Evolutionary conservation across 1,140 invertebrate species (phyloP).

Genomic region (Helicoverpa armigera): DNA sequence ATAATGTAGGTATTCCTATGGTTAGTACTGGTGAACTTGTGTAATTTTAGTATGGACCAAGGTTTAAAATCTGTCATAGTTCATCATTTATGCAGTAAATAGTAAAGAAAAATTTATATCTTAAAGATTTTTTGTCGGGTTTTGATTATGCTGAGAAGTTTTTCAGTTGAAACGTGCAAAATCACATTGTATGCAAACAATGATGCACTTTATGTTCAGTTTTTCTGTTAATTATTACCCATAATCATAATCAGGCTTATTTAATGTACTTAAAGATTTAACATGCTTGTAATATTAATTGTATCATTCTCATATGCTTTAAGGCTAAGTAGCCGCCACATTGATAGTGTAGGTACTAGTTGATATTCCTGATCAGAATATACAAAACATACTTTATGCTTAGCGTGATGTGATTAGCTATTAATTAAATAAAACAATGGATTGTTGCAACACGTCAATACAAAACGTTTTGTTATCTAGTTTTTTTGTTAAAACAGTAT

Average conservation of each 20-base stretch:
- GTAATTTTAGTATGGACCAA: too few species aligned
- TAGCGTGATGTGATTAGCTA: conserved; percentile 37
- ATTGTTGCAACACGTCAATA: conserved; percentile 26
- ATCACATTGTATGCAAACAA: neutral
- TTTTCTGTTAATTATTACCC: too few species aligned
- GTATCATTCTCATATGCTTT: neutral
- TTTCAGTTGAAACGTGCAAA: neutral
- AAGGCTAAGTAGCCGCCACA: conserved; percentile 16
- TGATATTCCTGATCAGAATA: conserved; percentile 21
- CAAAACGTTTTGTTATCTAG: conserved; percentile 33
- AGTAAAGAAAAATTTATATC: too few species aligned
- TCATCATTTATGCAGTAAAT: too few species aligned
- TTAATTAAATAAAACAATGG: conserved; percentile 43
- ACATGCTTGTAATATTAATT: conserved; percentile 28
- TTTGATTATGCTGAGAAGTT: neutral
- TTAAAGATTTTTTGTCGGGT: too few species aligned
- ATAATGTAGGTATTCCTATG: neutral
- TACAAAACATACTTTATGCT: neutral
- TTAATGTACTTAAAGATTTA: neutral
- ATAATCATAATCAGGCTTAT: neutral
- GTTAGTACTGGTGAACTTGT: neutral
- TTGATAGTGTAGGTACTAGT: neutral
- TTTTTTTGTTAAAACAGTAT: conserved; percentile 3
- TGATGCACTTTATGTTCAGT: neutral
- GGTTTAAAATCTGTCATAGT: too few species aligned